A percentile compares a stretch with the other conserved stretches of the same genome.
These are phyloP conservation scores for Chunga burmeisteri DNA, from an alignment of 2,113 vertebrate species.

Conservation along the genomic window DNA sequence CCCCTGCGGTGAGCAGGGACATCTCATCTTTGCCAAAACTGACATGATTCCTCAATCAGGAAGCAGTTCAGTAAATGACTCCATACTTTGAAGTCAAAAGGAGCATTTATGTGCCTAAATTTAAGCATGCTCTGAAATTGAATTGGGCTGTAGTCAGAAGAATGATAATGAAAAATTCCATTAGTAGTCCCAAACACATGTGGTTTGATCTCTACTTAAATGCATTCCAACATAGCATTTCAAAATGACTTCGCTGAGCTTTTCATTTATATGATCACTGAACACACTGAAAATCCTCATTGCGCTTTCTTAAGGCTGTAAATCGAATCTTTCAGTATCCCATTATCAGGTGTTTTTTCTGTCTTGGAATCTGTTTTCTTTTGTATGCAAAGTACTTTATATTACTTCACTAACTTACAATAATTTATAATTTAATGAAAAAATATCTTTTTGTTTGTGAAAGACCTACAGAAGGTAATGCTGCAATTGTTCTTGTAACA, in stretches of 20 bases:
- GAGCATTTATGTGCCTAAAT: neutral
- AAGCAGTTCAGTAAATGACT: neutral
- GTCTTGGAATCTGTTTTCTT: neutral
- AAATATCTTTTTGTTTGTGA: neutral
- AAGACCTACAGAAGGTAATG: neutral
- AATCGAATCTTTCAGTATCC: neutral
- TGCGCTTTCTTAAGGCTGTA: neutral
- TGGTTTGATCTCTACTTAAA: conserved; percentile 19
- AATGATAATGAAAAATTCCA: conserved; percentile 16
- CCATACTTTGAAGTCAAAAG: neutral
- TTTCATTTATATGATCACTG: neutral
- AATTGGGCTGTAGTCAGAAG: neutral
- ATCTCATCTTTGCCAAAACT: neutral
- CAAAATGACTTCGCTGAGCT: neutral
- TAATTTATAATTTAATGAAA: neutral
- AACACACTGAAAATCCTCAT: neutral
- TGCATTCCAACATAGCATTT: neutral
- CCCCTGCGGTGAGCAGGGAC: too few species aligned
- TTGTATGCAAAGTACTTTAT: neutral
- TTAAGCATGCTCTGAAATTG: neutral
- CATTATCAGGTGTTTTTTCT: neutral
- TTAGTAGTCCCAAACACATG: neutral
- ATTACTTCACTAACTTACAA: neutral
- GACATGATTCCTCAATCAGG: neutral
- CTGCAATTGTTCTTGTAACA: neutral